Evolutionary conservation across 1,140 invertebrate genomes (phyloP), one percentile per base, ranked within the genome.

Genomic region (Macrosteles quadrilineatus): DNA sequence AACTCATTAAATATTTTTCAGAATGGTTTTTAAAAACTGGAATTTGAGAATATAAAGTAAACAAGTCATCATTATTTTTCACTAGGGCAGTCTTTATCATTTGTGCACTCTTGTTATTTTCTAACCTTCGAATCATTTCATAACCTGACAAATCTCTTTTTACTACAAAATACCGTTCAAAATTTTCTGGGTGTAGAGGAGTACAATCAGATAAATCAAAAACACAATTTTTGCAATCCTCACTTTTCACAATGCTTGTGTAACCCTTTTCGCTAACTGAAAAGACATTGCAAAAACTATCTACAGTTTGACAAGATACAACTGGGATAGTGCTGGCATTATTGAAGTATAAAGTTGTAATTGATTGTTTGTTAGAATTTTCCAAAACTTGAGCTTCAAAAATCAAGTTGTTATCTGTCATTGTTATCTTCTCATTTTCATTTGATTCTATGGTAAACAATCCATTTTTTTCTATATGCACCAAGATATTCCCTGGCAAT

Each of bases 201-300:
- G n/a, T 23, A 50, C 9, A 9, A 43, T 9, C 36, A 43, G 17
- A 43, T 9, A 17, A 43, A 11, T n/a, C n/a, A n/a, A n/a, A n/a
- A n/a, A n/a, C n/a, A n/a, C n/a, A n/a, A n/a, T n/a, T n/a, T 50
- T 50, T 6, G 3, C 17, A 19, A 19, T 50, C 21, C 17, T 50
- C 21, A n/a, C 6, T 23, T 19, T 50, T 50, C 47, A 50, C 17
- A 4, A 50, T 3, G 47, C 3, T n/a, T 50, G 47, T 50, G 21
- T 50, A 6, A 6, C 47, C 47, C 3, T 23, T 50, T 50, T 50
- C 47, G n/a, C 21, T 23, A 50, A 50, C 21, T 6, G 47, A 11
- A 50, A 50, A 50, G 4, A 50, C 47, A 50, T 50, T 50, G n/a
- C 47, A n/a, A 6, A 50, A 50, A n/a, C 47, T 50, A 23, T 50